These are phyloP conservation scores for Drosophila repletoides DNA, from an alignment of 1,140 invertebrate species.

Conservation along the genomic window DNA sequence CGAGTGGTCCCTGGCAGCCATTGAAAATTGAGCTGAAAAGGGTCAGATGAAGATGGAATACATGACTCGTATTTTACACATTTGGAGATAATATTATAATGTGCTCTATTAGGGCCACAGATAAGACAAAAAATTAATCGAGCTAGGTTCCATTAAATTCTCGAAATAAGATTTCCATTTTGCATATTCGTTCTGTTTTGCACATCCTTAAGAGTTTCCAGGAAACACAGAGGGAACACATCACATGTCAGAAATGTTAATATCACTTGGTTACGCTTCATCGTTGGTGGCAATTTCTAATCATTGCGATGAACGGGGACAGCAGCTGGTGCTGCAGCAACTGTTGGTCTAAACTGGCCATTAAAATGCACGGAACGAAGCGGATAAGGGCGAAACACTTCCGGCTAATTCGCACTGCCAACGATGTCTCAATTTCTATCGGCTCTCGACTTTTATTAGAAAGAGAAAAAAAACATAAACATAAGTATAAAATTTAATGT, in stretches of 20 bases:
- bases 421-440: conserved; percentile 70
- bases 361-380: conserved; percentile 63
- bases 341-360: conserved; percentile 58
- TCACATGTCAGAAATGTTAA: conserved; percentile 37
- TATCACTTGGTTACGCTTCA: conserved; percentile 18
- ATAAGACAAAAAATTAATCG: no score
- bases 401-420: conserved; percentile 61
- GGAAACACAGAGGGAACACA: not conserved
- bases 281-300: conserved; percentile 33
- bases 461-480: conserved; percentile 55
- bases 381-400: conserved; percentile 52
- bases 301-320: conserved; percentile 28
- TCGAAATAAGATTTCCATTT: no score
- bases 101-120: no score
- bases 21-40: no score
- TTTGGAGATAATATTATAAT: no score
- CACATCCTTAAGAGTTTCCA: not conserved
- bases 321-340: conserved; percentile 30
- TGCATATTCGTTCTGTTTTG: not conserved
- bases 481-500: conserved; percentile 76
- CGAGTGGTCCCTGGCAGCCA: no score
- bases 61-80: no score
- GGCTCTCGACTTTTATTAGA: conserved; percentile 61
- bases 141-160: no score
- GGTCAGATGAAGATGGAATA: no score